phyloP scores from a whole-genome alignment of 92 coral and sea anemone genomes.

The Epizoanthus illoricatus region DNA sequence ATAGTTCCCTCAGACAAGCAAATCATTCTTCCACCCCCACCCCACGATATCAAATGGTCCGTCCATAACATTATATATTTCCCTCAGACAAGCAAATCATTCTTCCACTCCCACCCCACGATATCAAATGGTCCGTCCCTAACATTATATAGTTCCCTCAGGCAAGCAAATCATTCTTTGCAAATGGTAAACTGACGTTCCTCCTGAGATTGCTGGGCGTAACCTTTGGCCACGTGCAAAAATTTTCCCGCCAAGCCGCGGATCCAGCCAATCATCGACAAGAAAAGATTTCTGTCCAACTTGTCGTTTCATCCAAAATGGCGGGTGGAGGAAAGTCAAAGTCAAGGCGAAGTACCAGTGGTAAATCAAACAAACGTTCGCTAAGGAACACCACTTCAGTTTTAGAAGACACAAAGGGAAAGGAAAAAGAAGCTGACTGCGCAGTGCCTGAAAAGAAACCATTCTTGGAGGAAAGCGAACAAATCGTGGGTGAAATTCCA shows the following conservation, averaged over 20 bases:
- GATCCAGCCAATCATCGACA: neutral
- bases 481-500: neutral
- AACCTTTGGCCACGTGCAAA: neutral
- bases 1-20: too few relatives aligned
- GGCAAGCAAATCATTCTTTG: too few relatives aligned
- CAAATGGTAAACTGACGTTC: neutral
- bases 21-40: too few relatives aligned
- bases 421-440: neutral
- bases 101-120: too few relatives aligned
- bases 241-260: neutral
- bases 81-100: too few relatives aligned
- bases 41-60: too few relatives aligned
- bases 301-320: conserved; percentile 9
- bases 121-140: too few relatives aligned
- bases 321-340: conserved; percentile 29
- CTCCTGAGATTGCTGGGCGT: neutral
- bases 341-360: neutral
- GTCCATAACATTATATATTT: too few relatives aligned
- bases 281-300: neutral
- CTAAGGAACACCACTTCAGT: neutral
- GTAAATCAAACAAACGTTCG: neutral
- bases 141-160: too few relatives aligned
- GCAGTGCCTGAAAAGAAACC: conserved; percentile 13
- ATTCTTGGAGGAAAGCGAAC: neutral
- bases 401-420: conserved; percentile 1